phyloP scores from a whole-genome alignment of 1,140 invertebrate species.

The Calycopis cecrops region DNA sequence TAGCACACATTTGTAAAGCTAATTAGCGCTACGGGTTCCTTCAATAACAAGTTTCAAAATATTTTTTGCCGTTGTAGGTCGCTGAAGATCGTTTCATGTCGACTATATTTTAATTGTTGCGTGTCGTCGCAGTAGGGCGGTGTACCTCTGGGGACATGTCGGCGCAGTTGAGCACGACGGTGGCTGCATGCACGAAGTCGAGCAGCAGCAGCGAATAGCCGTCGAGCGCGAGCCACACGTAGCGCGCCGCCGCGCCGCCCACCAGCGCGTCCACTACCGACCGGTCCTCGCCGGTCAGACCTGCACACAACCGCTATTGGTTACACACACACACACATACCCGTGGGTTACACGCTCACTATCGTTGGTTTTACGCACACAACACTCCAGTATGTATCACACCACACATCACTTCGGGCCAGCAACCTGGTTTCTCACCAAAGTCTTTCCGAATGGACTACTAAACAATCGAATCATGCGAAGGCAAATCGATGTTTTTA shows the following conservation, averaged over 20 bases:
- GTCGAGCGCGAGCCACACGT: conserved; percentile 91
- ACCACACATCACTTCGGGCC: neutral
- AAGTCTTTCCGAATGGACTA: too few relatives aligned
- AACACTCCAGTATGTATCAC: neutral
- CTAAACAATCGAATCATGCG: too few relatives aligned
- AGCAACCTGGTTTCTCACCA: too few relatives aligned
- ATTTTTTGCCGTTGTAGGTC: neutral
- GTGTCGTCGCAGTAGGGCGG: too few relatives aligned
- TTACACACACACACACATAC: too few relatives aligned
- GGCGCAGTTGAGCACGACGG: conserved; percentile 87
- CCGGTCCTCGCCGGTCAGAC: conserved; percentile 78
- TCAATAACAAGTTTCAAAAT: too few relatives aligned
- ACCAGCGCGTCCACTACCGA: conserved; percentile 78
- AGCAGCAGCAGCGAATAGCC: conserved; percentile 91
- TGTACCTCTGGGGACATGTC: conserved; percentile 84
- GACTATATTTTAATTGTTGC: too few relatives aligned
- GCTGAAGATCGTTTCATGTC: too few relatives aligned
- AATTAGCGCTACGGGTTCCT: too few relatives aligned
- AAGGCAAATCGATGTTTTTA: too few relatives aligned
- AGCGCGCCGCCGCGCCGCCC: conserved; percentile 84
- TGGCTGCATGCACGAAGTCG: conserved; percentile 94
- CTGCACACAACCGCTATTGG: conserved; percentile 33
- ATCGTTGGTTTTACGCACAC: neutral
- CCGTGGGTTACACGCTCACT: too few relatives aligned
- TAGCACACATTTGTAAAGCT: too few relatives aligned